Conservation (phyloP, 2,113 vertebrate species). For the Noctilio leporinus region DNA sequence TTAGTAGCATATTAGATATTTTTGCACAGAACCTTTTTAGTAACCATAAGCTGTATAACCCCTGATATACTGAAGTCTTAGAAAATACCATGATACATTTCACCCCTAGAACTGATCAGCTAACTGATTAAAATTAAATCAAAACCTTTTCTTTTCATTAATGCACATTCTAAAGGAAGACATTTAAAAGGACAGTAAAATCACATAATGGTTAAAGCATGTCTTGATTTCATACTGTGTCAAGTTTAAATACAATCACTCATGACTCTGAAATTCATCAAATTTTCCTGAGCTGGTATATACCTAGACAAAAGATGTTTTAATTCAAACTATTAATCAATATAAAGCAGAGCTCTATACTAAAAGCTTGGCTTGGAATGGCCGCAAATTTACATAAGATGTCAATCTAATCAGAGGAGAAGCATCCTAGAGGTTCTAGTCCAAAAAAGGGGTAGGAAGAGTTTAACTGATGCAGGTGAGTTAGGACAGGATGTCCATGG, state of each 20-base stretch:
- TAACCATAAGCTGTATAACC: not conserved
- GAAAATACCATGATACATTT: not conserved
- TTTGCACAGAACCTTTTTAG: not conserved
- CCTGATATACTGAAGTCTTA: not conserved
- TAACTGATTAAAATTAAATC: conserved; percentile 12
- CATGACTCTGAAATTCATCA: conserved; percentile 27
- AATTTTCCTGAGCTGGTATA: not conserved
- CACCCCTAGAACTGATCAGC: not conserved
- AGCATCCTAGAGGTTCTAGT: not conserved
- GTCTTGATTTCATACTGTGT: not conserved
- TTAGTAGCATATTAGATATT: not conserved
- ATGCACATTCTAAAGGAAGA: not conserved
- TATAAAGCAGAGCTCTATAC: not conserved
- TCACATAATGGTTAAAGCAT: not conserved
- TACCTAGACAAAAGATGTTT: not conserved
- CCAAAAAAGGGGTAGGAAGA: not conserved
- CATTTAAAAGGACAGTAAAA: not conserved
- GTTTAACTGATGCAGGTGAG: not conserved
- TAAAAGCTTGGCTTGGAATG: not conserved
- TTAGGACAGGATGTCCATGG: not conserved
- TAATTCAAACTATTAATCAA: not conserved
- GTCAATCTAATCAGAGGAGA: not conserved
- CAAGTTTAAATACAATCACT: not conserved
- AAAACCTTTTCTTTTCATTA: conserved; percentile 16
- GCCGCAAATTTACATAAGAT: not conserved